phyloP scores from a whole-genome alignment of 92 coral and sea anemone species.

The Isaurus tuberculatus region DNA sequence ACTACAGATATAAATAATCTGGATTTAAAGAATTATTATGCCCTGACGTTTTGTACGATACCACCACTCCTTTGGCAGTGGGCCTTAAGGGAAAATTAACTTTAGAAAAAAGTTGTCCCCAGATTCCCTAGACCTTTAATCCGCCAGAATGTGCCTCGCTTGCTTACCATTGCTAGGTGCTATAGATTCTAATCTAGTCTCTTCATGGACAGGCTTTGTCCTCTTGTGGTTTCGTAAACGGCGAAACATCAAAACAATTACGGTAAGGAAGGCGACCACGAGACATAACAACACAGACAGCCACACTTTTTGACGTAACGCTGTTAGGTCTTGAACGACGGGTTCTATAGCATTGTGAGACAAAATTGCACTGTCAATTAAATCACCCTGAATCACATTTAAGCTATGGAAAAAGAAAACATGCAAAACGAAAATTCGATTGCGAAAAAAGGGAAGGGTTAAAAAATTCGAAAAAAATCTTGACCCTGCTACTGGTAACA shows the following conservation, averaged over 20 bases:
- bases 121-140: too few species aligned
- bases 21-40: too few species aligned
- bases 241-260: constrained; percentile 10
- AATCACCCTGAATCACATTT: neutral
- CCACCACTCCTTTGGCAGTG: too few species aligned
- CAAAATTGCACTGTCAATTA: neutral
- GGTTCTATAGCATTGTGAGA: neutral
- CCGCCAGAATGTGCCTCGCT: neutral
- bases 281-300: neutral
- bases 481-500: too few species aligned
- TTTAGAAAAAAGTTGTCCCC: too few species aligned
- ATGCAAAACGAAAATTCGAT: too few species aligned
- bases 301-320: constrained; percentile 2
- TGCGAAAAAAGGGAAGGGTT: neutral
- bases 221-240: constrained; percentile 3
- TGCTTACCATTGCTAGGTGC: neutral
- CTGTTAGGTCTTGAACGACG: neutral
- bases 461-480: too few species aligned
- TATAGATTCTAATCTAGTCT: neutral
- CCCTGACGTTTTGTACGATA: too few species aligned
- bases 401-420: neutral
- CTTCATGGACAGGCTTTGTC: neutral
- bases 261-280: neutral
- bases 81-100: too few species aligned
- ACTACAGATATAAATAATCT: too few species aligned